A percentile compares a stretch with the other conserved stretches of the same genome.
Conservation (phyloP, 2,797 vertebrate genomes). For the Lophius americanus region DNA sequence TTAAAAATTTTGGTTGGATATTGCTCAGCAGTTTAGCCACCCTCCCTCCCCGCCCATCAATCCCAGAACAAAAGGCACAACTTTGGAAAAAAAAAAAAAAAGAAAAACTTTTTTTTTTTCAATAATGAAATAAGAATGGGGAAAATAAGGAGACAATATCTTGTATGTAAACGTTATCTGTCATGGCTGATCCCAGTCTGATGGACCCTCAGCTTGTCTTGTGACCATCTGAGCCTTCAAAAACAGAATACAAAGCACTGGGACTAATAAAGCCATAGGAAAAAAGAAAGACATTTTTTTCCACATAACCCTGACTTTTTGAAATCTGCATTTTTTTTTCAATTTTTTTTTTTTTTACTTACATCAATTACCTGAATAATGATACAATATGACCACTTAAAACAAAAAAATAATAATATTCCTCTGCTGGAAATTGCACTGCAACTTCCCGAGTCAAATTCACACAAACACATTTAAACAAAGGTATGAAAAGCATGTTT, state of each 20-base stretch:
- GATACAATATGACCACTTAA: conserved; percentile 66
- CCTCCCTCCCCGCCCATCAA: conserved; percentile 21
- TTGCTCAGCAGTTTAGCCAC: conserved; percentile 70
- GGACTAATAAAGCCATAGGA: conserved; percentile 68
- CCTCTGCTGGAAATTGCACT: conserved; percentile 82
- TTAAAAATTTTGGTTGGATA: conserved; percentile 65
- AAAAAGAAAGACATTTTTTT: conserved; percentile 64
- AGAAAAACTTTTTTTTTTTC: neutral
- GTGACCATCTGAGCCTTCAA: conserved; percentile 63
- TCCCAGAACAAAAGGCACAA: conserved; percentile 52
- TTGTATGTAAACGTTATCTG: conserved; percentile 72
- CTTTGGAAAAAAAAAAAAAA: conserved; percentile 63
- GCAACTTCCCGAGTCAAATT: conserved; percentile 84
- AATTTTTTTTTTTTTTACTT: conserved; percentile 38
- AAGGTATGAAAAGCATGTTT: conserved; percentile 71
- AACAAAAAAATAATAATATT: conserved; percentile 70
- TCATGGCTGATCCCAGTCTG: conserved; percentile 63
- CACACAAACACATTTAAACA: conserved; percentile 72
- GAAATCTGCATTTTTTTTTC: conserved; percentile 68
- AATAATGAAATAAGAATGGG: conserved; percentile 29
- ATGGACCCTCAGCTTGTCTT: conserved; percentile 58
- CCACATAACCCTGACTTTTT: conserved; percentile 75
- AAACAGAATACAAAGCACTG: conserved; percentile 57
- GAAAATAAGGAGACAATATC: conserved; percentile 39
- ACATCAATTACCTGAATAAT: conserved; percentile 78